Percentiles rank a stretch among this genome's conserved stretches.
Conservation (phyloP, 2,888 invertebrate species). For the Didymodactylos carnosus region DNA sequence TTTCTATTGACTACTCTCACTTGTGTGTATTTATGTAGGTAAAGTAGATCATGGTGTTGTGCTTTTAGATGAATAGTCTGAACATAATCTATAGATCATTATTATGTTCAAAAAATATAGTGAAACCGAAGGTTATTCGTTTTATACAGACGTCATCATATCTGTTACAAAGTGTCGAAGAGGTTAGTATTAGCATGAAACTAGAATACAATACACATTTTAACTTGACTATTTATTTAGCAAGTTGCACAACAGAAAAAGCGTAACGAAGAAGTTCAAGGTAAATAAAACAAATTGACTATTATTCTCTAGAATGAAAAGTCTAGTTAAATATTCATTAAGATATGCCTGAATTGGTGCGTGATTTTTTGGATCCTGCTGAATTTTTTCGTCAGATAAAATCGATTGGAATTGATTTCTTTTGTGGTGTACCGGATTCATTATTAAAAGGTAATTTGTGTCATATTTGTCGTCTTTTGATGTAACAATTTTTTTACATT, state of each 20-base stretch:
- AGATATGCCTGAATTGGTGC: conserved; percentile 33
- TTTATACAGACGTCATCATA: neutral
- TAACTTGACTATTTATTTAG: neutral
- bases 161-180: neutral
- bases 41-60: no score
- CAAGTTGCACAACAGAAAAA: conserved; percentile 6
- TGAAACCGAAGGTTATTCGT: no score
- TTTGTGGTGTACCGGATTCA: conserved; percentile 37
- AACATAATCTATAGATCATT: no score
- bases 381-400: conserved; percentile 31
- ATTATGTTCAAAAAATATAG: no score
- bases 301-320: neutral
- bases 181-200: no score
- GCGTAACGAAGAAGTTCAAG: conserved; percentile 9
- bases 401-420: conserved; percentile 31
- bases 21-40: no score
- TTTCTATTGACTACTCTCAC: no score
- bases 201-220: no score
- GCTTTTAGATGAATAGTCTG: no score
- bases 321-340: no score
- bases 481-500: neutral
- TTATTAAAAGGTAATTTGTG: conserved; percentile 33
- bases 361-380: conserved; percentile 33
- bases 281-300: neutral
- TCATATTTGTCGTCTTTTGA: neutral